These are phyloP conservation scores for Electrophaes corylata DNA, from an alignment of 2,888 invertebrate species.

Conservation along the genomic window DNA sequence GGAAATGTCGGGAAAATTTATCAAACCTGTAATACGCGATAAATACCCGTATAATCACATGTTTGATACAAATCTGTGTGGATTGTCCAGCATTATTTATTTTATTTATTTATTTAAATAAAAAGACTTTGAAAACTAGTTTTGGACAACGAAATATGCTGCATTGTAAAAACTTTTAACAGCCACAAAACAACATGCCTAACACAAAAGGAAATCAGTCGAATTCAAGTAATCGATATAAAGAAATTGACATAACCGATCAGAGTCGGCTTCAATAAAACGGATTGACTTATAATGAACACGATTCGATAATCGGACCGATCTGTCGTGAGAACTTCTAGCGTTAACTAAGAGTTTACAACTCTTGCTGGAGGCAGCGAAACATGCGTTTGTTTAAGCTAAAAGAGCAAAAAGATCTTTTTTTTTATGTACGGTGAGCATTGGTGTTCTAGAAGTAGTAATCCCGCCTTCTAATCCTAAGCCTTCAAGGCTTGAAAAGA, in stretches of 20 bases:
- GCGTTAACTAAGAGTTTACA: conserved; percentile 73
- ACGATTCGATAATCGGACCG: conserved; percentile 64
- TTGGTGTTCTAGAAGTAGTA: too few species aligned
- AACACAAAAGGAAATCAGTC: conserved; percentile 34
- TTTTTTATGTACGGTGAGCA: too few species aligned
- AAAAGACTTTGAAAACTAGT: not conserved
- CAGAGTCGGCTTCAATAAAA: conserved; percentile 81
- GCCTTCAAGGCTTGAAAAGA: too few species aligned
- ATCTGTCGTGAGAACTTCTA: conserved; percentile 80
- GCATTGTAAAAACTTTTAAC: not conserved
- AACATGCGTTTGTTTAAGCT: conserved; percentile 42
- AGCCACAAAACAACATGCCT: conserved; percentile 26
- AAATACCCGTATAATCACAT: too few species aligned
- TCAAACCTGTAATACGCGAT: too few species aligned
- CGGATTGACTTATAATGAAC: conserved; percentile 81
- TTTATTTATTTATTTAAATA: too few species aligned
- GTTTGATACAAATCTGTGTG: too few species aligned
- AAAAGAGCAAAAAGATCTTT: not conserved
- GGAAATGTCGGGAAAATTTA: too few species aligned
- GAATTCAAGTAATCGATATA: conserved; percentile 35
- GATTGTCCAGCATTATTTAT: too few species aligned
- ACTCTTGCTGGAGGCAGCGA: conserved; percentile 56
- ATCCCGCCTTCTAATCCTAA: too few species aligned
- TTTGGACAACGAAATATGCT: not conserved
- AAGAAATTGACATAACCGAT: conserved; percentile 71